Evolutionary conservation across 2,888 invertebrate genomes (phyloP), one percentile per base, ranked within the genome.

Genomic region (Zaprionus lineosus): DNA sequence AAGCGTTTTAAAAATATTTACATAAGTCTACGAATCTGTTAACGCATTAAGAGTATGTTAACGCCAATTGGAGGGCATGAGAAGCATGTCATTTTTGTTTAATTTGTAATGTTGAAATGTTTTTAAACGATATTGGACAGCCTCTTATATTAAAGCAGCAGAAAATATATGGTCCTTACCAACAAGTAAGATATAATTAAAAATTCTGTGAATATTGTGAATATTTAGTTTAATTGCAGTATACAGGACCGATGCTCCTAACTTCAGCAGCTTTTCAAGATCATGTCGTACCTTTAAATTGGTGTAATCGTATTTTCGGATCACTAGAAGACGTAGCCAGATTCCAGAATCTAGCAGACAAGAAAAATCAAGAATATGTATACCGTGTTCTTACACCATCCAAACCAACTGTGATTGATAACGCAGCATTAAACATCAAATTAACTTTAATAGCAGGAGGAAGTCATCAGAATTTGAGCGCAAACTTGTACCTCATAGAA

Each of bases 91-190:
- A n/a, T n/a, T n/a, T n/a, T n/a, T n/a, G n/a, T n/a, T n/a, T n/a
- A n/a, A n/a, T n/a, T n/a, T n/a, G n/a, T n/a, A n/a, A n/a, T n/a
- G n/a, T n/a, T n/a, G n/a, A 26, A 8, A 77, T 77, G 84, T 77
- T 66, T 62, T 39, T 77, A 24, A 77, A 77, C 41, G 50, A 59
- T 21, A n/a, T 81, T 11, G 84, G 74, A 0, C 82, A 84, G 21
- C 77, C 77, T 0, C 16, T 57, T 3, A 73, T 84, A 24, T 14
- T 84, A n/a, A 15, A 69, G 15, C 7, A 9, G 0, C 3, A 31
- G 2, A 63, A 56, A 11, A 31, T 4, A 0, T 77, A 83, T 31
- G 52, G 57, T 0, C 40, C 39, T 0, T 81, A 36, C 4, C 82
- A 76, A 3, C 29, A 65, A 41, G 81, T 69, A 18, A n/a, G 26